Evolutionary conservation across 2,888 invertebrate genomes (phyloP), one percentile per base, ranked within the genome.

Genomic region (Pyralis farinalis): DNA sequence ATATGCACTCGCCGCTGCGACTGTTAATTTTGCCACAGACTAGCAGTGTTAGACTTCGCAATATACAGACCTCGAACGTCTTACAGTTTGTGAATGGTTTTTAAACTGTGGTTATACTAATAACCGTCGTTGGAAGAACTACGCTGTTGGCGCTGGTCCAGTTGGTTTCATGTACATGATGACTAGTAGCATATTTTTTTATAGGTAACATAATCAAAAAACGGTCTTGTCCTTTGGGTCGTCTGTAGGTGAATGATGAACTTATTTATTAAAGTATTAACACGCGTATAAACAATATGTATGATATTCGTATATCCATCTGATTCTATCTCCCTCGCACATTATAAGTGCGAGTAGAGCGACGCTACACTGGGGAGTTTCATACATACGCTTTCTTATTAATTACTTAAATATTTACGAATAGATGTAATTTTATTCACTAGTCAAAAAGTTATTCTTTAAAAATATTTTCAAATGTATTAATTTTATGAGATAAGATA

Each of bases 361-460:
- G 35, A 43, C 25, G 25, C 25, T 25, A 41, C 27, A 46, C 39
- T 49, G 42, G 37, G 39, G 42, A 45, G 50, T 53, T 53, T 58
- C 55, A 55, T 66, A 63, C 57, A 55, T 61, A 70, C 66, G 73
- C 72, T 77, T 71, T 74, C 59, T 63, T 72, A 51, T 51, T 49
- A 43, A 68, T 77, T 78, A 81, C 74, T 81, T 80, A 76, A 80
- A 72, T 71, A 67, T 70, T 39, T 71, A 69, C 71, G 66, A 62
- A 63, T 77, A 73, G 71, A 65, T 66, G 65, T 79, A 76, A 77
- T 78, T 77, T 78, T 76, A 82, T 80, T 78, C 73, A 76, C 86
- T 86, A 86, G 86, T 86, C 86, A 86, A 82, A 76, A 73, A 71
- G 67, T 78, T 72, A 75, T 71, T 70, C 71, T 73, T 70, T 72